Conservation (phyloP, 2,113 vertebrate species). For the Psittacula cyanocephala region DNA sequence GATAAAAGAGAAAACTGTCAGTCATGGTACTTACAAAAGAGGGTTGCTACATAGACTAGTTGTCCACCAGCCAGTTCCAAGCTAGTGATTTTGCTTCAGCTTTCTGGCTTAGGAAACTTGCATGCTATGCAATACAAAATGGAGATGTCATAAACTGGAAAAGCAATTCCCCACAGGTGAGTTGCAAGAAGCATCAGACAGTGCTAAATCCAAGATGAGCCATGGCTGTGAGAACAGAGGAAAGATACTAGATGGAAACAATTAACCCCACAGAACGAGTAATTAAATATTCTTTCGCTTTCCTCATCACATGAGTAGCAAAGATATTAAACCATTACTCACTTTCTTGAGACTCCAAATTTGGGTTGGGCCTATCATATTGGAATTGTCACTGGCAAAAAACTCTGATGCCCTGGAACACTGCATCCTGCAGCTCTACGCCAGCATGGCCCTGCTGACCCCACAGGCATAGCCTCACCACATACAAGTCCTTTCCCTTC, state of each 20-base stretch:
- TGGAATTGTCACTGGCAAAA: fast-evolving
- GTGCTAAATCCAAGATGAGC: neutral
- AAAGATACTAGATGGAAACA: neutral
- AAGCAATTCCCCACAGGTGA: neutral
- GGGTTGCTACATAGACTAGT: neutral
- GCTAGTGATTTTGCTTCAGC: neutral
- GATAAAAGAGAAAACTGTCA: neutral
- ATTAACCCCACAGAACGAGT: neutral
- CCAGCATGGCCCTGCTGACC: fast-evolving
- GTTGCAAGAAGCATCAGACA: neutral
- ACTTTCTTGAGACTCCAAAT: neutral
- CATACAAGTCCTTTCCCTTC: neutral
- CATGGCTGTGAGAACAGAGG: neutral
- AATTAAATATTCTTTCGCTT: neutral
- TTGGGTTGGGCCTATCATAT: fast-evolving
- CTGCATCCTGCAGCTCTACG: fast-evolving
- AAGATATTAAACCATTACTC: neutral
- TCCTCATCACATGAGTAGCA: neutral
- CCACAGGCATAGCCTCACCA: fast-evolving
- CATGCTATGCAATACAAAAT: fast-evolving
- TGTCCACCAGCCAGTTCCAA: neutral
- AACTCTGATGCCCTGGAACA: fast-evolving
- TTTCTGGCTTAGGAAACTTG: neutral
- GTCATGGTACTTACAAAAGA: neutral
- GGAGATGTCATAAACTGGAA: neutral